Evolutionary conservation across 2,888 invertebrate species (phyloP).

Genomic region (Malthinus flaveolus): DNA sequence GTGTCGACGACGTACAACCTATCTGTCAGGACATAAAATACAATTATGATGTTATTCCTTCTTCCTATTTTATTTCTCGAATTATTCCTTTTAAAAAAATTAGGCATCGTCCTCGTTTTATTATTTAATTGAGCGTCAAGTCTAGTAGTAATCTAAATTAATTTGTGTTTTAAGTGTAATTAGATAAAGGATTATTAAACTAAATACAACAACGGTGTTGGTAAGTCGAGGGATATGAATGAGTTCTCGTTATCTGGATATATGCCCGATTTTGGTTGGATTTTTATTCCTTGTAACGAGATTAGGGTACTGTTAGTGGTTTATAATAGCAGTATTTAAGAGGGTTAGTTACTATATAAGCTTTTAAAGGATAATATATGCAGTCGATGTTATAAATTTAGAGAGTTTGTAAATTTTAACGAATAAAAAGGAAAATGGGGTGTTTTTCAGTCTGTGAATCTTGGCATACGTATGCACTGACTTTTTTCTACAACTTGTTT

Average conservation of each 20-base stretch:
- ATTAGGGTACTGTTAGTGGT: constrained; percentile 43
- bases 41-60: constrained; percentile 32
- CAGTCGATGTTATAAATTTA: constrained; percentile 33
- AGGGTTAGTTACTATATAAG: constrained; percentile 39
- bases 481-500: no score
- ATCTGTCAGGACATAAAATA: constrained; percentile 30
- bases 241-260: constrained; percentile 32
- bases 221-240: constrained; percentile 28
- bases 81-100: neutral
- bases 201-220: constrained; percentile 25
- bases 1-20: constrained; percentile 24
- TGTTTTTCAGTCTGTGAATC: no score
- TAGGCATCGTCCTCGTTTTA: constrained; percentile 1
- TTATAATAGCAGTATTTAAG: constrained; percentile 46
- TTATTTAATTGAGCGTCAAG: constrained; percentile 17
- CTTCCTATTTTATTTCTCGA: constrained; percentile 7
- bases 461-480: no score
- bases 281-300: constrained; percentile 42
- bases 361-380: constrained; percentile 40
- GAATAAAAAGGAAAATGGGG: no score
- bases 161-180: constrained; percentile 27
- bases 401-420: constrained; percentile 2
- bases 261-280: constrained; percentile 36
- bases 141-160: constrained; percentile 27
- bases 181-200: constrained; percentile 23